Base-by-base conservation (phyloP, 2,888 invertebrate genomes). In the Drosophila meridiana region DNA sequence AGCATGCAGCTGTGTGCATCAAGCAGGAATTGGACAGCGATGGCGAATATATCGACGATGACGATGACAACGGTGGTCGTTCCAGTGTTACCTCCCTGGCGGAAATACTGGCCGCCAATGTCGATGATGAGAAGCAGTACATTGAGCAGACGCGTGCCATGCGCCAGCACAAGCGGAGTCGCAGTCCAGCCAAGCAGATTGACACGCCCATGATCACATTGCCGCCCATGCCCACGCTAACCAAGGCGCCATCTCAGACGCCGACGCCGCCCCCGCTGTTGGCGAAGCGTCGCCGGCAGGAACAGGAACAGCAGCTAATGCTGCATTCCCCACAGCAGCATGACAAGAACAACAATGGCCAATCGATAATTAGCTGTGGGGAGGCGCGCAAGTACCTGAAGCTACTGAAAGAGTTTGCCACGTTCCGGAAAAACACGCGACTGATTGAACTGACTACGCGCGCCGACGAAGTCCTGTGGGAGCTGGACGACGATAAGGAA, bases 381-480 rank as follows among this genome's bases (percentile, higher is more conserved):
- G 89, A 91, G 58, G 92, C 92, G 13, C 90, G 93, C 56, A 91
- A 87, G 76, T 92, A 91, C 76, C 88, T 92, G 65, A 92, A 92
- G 64, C 77, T 89, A 28, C 53, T 92, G 28, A 92, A 92, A 66
- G 91, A 92, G 69, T 92, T 92, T 60, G 92, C 92, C 4, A 73
- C 92, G 38, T 78, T 89, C 53, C 89, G 88, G 69, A 92, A 91
- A 57, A 92, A 93, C 66, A 92, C 91, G 65, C 88, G 92, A 13
- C 79, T 92, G 3, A 92, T 93, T 66, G 92, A 89, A 2, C 73
- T 93, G 28, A 91, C 92, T 45, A 92, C 92, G 13, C 83, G 92
- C 34, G 92, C 92, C 68, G 92, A 92, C 70, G 92, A 92, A 69
- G 90, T 92, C 38, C 68, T 92, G 71, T 85, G 92, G 42, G 92